These are phyloP conservation scores for Pyrrhia umbra DNA, from an alignment of 2,888 invertebrate species.

Conservation along the genomic window DNA sequence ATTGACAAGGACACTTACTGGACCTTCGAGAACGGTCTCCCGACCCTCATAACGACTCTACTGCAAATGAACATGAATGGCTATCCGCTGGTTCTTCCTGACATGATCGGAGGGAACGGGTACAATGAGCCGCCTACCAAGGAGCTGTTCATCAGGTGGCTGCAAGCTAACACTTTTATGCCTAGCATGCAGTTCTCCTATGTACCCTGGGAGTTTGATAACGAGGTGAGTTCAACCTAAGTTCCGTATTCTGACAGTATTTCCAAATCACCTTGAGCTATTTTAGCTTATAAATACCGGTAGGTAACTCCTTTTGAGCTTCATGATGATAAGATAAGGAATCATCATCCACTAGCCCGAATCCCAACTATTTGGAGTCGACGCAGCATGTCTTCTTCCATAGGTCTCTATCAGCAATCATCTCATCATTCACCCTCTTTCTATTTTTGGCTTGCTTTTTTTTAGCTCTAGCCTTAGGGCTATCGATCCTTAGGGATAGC, in stretches of 20 bases:
- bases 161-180: slow-evolving; percentile 94
- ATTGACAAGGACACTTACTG: slow-evolving; percentile 93
- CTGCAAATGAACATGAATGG: slow-evolving; percentile 91
- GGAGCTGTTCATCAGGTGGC: slow-evolving; percentile 94
- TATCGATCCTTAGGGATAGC: too few species aligned
- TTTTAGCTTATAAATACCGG: neutral
- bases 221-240: slow-evolving; percentile 75
- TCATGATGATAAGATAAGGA: neutral
- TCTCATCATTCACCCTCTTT: too few species aligned
- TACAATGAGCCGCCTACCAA: slow-evolving; percentile 86
- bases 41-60: slow-evolving; percentile 93
- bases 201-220: slow-evolving; percentile 94
- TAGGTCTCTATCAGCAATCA: too few species aligned
- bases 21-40: slow-evolving; percentile 92
- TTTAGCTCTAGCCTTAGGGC: too few species aligned
- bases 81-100: slow-evolving; percentile 93
- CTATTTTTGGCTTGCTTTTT: too few species aligned
- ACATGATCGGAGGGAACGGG: slow-evolving; percentile 93
- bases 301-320: too few species aligned
- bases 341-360: too few species aligned
- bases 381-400: too few species aligned
- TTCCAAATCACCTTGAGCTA: neutral
- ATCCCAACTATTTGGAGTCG: too few species aligned
- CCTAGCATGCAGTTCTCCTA: slow-evolving; percentile 95
- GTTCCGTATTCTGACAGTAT: too few species aligned